These are phyloP conservation scores for Tapera naevia DNA, from an alignment of 2,797 vertebrate species.

Conservation along the genomic window DNA sequence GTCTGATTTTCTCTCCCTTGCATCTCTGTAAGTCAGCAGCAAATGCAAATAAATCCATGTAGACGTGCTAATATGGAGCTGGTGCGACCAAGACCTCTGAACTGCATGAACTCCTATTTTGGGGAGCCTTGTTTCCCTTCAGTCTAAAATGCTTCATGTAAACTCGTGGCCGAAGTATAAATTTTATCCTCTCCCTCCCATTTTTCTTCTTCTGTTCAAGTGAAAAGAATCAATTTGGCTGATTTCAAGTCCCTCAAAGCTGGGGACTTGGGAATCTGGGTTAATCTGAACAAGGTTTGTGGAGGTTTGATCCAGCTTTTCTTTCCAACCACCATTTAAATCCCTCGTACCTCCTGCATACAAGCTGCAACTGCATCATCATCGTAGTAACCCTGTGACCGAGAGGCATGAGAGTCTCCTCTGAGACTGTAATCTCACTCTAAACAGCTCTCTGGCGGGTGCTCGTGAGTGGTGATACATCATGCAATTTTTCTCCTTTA, in stretches of 20 bases:
- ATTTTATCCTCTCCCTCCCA: background rate
- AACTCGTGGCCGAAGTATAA: background rate
- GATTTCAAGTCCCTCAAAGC: background rate
- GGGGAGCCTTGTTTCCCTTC: background rate
- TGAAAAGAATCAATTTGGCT: background rate
- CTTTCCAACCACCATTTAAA: conserved; percentile 41
- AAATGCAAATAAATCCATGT: background rate
- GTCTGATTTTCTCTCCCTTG: background rate
- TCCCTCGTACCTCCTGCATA: conserved; percentile 8
- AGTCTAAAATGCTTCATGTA: background rate
- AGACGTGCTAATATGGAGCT: background rate
- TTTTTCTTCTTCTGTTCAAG: background rate
- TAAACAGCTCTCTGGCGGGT: conserved; percentile 63
- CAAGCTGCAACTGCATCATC: conserved; percentile 51
- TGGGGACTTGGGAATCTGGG: conserved; percentile 17
- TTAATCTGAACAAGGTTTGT: conserved; percentile 32
- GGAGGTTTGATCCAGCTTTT: conserved; percentile 56
- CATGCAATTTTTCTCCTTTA: conserved; percentile 61
- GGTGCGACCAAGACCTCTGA: background rate
- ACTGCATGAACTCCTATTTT: background rate
- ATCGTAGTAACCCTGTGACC: conserved; percentile 64
- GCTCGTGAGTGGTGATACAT: conserved; percentile 56
- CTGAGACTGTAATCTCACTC: conserved; percentile 67
- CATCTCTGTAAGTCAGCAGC: background rate
- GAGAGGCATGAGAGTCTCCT: conserved; percentile 69